Base-by-base conservation (phyloP, 2,888 invertebrate species). In the Mystacides longicornis region DNA sequence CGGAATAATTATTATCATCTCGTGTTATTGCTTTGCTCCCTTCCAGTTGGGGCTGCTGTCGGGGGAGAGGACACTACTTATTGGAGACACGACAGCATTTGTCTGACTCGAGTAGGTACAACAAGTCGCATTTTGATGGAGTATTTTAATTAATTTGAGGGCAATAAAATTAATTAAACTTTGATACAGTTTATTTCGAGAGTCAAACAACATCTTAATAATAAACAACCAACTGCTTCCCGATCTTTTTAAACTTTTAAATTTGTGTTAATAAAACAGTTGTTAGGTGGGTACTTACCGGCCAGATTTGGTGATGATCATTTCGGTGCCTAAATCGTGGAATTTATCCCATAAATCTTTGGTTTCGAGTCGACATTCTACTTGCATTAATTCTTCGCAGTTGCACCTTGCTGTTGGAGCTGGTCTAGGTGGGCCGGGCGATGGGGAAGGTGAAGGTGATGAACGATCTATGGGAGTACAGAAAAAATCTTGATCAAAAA, bases 261-360 rank as follows among this genome's bases (percentile, higher is more conserved):
- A n/a, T n/a, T n/a, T n/a, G n/a, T n/a, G n/a, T n/a, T n/a, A n/a
- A n/a, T n/a, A n/a, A n/a, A n/a, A n/a, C n/a, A n/a, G n/a, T n/a
- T n/a, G n/a, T n/a, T n/a, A n/a, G n/a, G n/a, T n/a, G n/a, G n/a
- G n/a, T n/a, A n/a, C 55, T 49, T 46, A 95, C 94, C 95, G 88
- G 71, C 96, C 96, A 66, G 93, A 92, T 75, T 96, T 96, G 21
- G 96, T 97, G 74, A 96, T 97, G 71, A 96, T 96, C 96, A 97
- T 97, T 76, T 95, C 95, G 1, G 95, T 96, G 63, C 93, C 93
- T 57, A 96, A 81, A 66, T 90, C 90, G 68, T 91, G 89, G 75
- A 97, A 97, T 74, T 95, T 95, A 74, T 93, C 93, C 96, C 96
- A 97, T 33, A 97, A 78, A 65, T 96, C 96, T 73, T 93, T 93